Percentiles rank a stretch among this genome's conserved stretches.
These are phyloP conservation scores for Metopia argyrocephala DNA, from an alignment of 2,888 invertebrate genomes.

Conservation along the genomic window DNA sequence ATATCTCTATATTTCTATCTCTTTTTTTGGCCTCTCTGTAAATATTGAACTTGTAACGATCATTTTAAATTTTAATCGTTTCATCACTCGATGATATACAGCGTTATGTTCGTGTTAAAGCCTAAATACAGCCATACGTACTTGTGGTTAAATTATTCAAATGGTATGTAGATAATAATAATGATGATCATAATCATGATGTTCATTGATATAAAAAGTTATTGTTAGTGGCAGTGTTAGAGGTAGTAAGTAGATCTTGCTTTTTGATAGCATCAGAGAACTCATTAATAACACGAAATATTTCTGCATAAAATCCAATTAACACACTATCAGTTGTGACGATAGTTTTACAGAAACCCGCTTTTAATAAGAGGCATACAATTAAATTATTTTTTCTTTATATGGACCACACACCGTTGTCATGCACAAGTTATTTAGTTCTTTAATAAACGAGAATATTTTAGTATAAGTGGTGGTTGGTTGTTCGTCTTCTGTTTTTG, in stretches of 20 bases:
- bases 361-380: slow-evolving; percentile 18
- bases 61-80: slow-evolving; percentile 18
- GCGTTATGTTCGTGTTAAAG: not conserved
- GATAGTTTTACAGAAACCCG: not conserved
- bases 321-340: slow-evolving; percentile 51
- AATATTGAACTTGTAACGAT: slow-evolving; percentile 49
- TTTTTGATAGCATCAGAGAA: slow-evolving; percentile 59
- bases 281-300: slow-evolving; percentile 64
- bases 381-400: slow-evolving; percentile 54
- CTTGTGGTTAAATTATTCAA: not conserved
- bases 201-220: slow-evolving; percentile 37
- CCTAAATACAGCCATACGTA: not conserved
- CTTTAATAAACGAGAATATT: not conserved
- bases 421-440: too few species aligned
- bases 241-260: slow-evolving; percentile 43
- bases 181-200: slow-evolving; percentile 35
- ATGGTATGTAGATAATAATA: slow-evolving; percentile 11
- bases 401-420: slow-evolving; percentile 47
- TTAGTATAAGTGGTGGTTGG: too few species aligned
- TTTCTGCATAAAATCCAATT: slow-evolving; percentile 63
- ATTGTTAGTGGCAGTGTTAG: slow-evolving; percentile 23
- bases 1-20: not conserved
- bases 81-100: too few species aligned
- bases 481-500: not conserved
- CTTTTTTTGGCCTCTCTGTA: not conserved